A percentile compares a stretch with the other conserved stretches of the same genome.
Evolutionary conservation across 2,113 vertebrate species (phyloP).

Genomic region (Muscicapa adusta): DNA sequence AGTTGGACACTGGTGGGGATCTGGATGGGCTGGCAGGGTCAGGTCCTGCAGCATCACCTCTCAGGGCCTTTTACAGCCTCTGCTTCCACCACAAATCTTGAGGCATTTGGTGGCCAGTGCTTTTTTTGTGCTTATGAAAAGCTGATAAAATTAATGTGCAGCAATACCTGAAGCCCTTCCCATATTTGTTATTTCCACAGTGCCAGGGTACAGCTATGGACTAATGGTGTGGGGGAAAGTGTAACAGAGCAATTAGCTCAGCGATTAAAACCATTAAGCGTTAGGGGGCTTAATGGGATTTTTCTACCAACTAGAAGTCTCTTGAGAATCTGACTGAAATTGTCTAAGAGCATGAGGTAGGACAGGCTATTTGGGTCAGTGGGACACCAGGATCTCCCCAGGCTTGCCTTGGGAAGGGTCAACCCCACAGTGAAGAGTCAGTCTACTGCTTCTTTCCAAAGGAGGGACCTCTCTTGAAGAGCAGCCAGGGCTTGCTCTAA

Average conservation of each 20-base stretch:
- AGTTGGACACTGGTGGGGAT: not conserved
- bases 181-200: not conserved
- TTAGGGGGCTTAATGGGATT: not conserved
- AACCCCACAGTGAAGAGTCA: not conserved
- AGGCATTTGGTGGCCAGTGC: not conserved
- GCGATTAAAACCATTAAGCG: conserved; percentile 14
- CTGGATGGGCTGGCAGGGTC: not conserved
- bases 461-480: not conserved
- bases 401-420: not conserved
- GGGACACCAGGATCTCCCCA: not conserved
- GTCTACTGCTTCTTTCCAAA: not conserved
- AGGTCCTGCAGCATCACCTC: not conserved
- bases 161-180: not conserved
- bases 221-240: not conserved
- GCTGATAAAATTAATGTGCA: not conserved
- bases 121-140: not conserved
- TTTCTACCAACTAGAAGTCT: not conserved
- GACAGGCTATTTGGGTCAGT: not conserved
- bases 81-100: rapidly evolving
- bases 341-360: not conserved
- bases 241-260: not conserved
- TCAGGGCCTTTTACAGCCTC: not conserved
- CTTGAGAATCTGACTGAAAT: not conserved
- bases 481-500: not conserved
- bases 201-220: not conserved